Evolutionary conservation across 2,797 vertebrate species (phyloP).

Genomic region (Microctenopoma lineatum): DNA sequence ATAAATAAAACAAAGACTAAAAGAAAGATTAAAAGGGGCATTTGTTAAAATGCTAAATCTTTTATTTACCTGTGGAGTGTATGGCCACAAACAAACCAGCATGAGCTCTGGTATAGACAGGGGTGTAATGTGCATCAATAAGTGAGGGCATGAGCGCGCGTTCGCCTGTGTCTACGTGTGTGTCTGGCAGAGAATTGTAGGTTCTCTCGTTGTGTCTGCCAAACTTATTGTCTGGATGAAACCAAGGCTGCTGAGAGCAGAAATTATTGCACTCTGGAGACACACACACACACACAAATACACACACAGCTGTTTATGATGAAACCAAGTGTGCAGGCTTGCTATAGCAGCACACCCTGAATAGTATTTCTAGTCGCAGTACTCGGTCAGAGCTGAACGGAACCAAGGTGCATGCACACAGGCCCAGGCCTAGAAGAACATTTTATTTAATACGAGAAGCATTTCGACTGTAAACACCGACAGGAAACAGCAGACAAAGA

Average conservation of each 20-base stretch:
- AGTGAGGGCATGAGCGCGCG: too few species aligned
- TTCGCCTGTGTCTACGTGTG: constrained; percentile 25
- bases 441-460: constrained; percentile 15
- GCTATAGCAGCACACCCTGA: constrained; percentile 37
- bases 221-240: constrained; percentile 63
- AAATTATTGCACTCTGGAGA: constrained; percentile 59
- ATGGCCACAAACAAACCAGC: too few species aligned
- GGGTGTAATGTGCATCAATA: neutral
- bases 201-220: constrained; percentile 61
- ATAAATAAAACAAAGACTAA: neutral
- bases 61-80: too few species aligned
- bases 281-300: constrained; percentile 34
- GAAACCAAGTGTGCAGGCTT: constrained; percentile 55
- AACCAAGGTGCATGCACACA: constrained; percentile 17
- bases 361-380: constrained; percentile 29
- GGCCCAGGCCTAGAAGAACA: constrained; percentile 8
- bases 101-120: too few species aligned
- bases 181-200: constrained; percentile 52
- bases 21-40: neutral
- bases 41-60: too few species aligned
- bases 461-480: constrained; percentile 22
- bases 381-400: constrained; percentile 21
- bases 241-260: constrained; percentile 53
- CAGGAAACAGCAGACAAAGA: constrained; percentile 14
- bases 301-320: constrained; percentile 56